Base-by-base conservation (phyloP, 2,888 invertebrate genomes). In the Platypus cylindrus region DNA sequence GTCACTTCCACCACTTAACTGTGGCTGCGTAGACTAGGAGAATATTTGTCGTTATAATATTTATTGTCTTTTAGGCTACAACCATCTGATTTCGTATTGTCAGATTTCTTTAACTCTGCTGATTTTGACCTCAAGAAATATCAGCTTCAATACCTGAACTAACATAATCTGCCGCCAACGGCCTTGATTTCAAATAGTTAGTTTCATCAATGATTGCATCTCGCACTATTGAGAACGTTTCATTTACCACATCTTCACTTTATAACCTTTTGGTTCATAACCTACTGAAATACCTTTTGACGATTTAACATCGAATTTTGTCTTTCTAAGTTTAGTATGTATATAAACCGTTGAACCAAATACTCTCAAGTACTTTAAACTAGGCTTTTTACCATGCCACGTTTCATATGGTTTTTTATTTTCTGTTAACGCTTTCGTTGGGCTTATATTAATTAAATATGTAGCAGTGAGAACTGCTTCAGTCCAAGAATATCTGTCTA, bases 381-480 rank as follows among this genome's bases (percentile, higher is more conserved):
- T 22, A 13, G 56, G 54, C 43, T 52, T 58, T 46, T 48, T 54
- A 41, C 28, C 41, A 46, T 54, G 48, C 54, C 55, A 58, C 45
- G 54, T 37, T 41, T 55, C 56, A 45, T 44, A 58, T 44, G 58
- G 58, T 45, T 56, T 57, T 50, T 53, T 52, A 30, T 33, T 28
- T 18, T 32, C 3, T 30, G 44, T 48, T n/a, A 56, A 33, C 18
- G 52, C 53, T 48, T 44, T 50, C 34, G 50, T 56, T 16, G 54
- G 55, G 5, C 41, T 44, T 36, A 47, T 38, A 46, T 59, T 59
- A 24, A 55, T 48, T 20, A 60, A 46, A 45, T 53, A 52, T 13
- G 49, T 49, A 27, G 54, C 54, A 34, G 54, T 55, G 36, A 54
- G 45, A 13, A 58, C 48, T 46, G 42, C 42, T 32, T 44, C 42